Conservation (phyloP, 2,113 vertebrate genomes). For the Callopanchax toddi region DNA sequence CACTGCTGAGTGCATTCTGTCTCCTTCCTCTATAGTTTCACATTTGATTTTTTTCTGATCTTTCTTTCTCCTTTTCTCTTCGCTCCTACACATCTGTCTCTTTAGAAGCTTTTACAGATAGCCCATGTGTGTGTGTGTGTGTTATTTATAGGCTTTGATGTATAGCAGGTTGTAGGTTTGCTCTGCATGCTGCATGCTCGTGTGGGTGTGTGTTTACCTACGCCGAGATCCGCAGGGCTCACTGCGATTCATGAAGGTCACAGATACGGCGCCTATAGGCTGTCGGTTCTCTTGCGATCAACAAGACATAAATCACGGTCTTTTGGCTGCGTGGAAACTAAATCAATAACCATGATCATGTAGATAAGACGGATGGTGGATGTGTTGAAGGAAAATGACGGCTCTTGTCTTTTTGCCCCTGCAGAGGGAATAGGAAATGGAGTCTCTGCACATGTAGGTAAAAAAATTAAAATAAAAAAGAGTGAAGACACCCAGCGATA, state of each 20-base stretch:
- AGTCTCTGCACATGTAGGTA: conserved; percentile 57
- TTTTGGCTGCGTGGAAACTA: conserved; percentile 41
- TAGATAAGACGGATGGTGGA: conserved; percentile 59
- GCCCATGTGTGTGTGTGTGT: conserved; percentile 2
- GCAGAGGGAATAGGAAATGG: conserved; percentile 60
- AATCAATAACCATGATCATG: conserved; percentile 60
- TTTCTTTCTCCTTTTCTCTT: conserved; percentile 21
- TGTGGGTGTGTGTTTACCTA: conserved; percentile 67
- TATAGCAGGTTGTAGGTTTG: conserved; percentile 57
- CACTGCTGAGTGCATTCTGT: conserved; percentile 33
- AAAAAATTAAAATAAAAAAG: conserved; percentile 21
- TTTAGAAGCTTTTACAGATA: conserved; percentile 39
- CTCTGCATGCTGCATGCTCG: conserved; percentile 32
- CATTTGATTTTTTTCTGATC: conserved; percentile 36
- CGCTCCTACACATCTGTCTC: conserved; percentile 56
- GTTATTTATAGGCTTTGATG: conserved; percentile 64
- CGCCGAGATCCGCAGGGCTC: conserved; percentile 35
- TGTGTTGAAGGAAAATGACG: conserved; percentile 35
- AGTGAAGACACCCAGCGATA: conserved; percentile 46
- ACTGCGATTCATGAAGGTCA: conserved; percentile 64
- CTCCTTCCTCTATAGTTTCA: conserved; percentile 35
- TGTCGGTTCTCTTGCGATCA: conserved; percentile 28
- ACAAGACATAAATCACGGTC: conserved; percentile 54
- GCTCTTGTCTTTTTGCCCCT: conserved; percentile 14
- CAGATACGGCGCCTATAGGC: conserved; percentile 30